phyloP scores from a whole-genome alignment of 2,888 invertebrate species.

The Erebia epiphron region DNA sequence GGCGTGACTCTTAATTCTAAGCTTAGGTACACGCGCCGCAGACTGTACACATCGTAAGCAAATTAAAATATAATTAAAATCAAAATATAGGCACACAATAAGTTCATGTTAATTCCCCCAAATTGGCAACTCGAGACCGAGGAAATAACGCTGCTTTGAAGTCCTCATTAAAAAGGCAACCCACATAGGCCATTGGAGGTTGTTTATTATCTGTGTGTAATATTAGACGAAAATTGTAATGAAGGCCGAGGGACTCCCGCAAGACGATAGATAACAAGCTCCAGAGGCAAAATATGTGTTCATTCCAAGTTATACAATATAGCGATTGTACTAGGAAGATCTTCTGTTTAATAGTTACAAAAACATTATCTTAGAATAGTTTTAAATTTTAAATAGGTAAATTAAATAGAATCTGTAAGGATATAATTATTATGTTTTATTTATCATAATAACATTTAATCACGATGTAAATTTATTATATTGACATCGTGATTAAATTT shows the following conservation, averaged over 20 bases:
- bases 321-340: conserved; percentile 13
- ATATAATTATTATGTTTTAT: too few relatives aligned
- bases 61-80: background rate
- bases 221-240: conserved; percentile 77
- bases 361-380: too few relatives aligned
- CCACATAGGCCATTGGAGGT: conserved; percentile 50
- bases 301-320: conserved; percentile 34
- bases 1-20: too few relatives aligned
- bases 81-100: conserved; percentile 5
- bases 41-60: too few relatives aligned
- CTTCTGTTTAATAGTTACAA: too few relatives aligned
- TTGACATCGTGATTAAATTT: too few relatives aligned
- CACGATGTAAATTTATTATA: too few relatives aligned
- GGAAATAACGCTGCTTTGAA: conserved; percentile 36
- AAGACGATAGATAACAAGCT: conserved; percentile 74
- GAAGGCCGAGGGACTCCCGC: conserved; percentile 69
- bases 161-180: conserved; percentile 50
- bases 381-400: too few relatives aligned
- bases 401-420: too few relatives aligned
- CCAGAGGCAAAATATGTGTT: conserved; percentile 49
- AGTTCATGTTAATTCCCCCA: conserved; percentile 26
- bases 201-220: conserved; percentile 70
- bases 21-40: too few relatives aligned
- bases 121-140: conserved; percentile 49
- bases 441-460: too few relatives aligned